A percentile compares a stretch with the other conserved stretches of the same genome.
Conservation (phyloP, 1,140 invertebrate species). For the Manduca sexta region DNA sequence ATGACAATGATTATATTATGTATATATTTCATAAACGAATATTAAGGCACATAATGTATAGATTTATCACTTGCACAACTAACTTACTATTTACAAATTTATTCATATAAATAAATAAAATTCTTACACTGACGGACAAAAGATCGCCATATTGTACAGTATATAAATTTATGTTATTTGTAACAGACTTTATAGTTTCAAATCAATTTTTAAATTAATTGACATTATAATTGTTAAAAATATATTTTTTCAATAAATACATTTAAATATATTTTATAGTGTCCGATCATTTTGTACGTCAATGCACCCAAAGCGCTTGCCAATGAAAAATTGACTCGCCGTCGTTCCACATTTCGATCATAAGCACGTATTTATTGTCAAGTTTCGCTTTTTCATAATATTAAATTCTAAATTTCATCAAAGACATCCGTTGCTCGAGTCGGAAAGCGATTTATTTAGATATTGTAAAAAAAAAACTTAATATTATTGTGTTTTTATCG, state of each 20-base stretch:
- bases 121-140: constrained; percentile 4
- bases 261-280: neutral
- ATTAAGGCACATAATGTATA: constrained; percentile 29
- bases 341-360: neutral
- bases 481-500: neutral
- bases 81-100: constrained; percentile 30
- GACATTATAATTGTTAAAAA: neutral
- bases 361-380: neutral
- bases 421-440: neutral
- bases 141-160: neutral
- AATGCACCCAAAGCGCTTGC: neutral
- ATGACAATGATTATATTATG: constrained; percentile 1
- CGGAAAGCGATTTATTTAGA: neutral
- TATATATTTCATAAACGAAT: constrained; percentile 11
- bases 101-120: constrained; percentile 26
- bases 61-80: constrained; percentile 25
- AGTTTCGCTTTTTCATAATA: neutral
- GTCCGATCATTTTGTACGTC: neutral
- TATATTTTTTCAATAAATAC: neutral
- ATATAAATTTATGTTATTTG: too few species aligned
- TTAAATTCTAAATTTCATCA: neutral
- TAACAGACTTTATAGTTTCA: too few species aligned
- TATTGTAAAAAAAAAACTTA: neutral
- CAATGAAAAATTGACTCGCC: neutral
- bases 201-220: too few species aligned